Evolutionary conservation across 2,888 invertebrate genomes (phyloP).

Genomic region (Nebria brevicollis): DNA sequence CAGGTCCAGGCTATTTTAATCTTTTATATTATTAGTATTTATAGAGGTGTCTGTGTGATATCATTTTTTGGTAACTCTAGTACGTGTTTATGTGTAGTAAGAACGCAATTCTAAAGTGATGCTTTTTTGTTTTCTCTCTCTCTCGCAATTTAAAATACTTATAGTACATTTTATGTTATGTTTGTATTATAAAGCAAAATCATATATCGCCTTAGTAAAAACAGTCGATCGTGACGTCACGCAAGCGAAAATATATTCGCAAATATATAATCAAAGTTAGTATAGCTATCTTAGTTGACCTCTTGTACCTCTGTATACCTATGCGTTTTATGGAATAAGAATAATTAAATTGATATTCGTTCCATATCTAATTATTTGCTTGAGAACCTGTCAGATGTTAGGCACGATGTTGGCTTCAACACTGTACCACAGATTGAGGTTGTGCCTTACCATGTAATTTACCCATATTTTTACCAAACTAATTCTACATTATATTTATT

Average conservation of each 20-base stretch:
- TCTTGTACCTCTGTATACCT: conserved; percentile 4
- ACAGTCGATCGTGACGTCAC: background rate
- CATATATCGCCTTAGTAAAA: background rate
- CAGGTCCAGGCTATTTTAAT: background rate
- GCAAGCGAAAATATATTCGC: background rate
- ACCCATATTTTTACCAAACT: background rate
- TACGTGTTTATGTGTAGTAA: too few species aligned
- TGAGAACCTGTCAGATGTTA: conserved; percentile 37
- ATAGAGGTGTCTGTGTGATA: background rate
- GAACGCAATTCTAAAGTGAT: too few species aligned
- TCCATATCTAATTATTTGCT: conserved; percentile 35
- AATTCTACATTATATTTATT: background rate
- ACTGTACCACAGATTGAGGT: background rate
- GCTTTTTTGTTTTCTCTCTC: too few species aligned
- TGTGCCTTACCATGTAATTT: background rate
- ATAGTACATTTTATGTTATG: background rate
- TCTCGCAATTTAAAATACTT: background rate
- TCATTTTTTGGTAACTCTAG: background rate
- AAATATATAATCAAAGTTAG: background rate
- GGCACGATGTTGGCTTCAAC: conserved; percentile 30
- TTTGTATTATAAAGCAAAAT: background rate
- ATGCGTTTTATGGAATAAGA: conserved; percentile 31
- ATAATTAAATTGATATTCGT: conserved; percentile 42
- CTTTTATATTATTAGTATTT: conserved; percentile 9
- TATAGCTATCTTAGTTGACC: background rate